phyloP scores from a whole-genome alignment of 2,888 invertebrate species.

The Crepidodera aurea region DNA sequence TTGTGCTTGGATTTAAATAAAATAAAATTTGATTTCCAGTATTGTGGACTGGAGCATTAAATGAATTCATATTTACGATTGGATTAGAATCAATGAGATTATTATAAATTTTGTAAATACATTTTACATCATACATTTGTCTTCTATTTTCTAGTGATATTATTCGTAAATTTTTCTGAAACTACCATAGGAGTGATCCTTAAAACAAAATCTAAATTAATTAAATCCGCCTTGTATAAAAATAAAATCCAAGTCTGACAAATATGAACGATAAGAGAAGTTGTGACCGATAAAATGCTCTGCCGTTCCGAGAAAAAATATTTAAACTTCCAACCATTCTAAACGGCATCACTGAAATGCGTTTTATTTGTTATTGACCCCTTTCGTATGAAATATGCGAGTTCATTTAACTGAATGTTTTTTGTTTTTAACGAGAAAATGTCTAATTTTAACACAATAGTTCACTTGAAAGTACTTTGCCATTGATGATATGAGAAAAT shows the following conservation, averaged over 20 bases:
- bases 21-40: too few species aligned
- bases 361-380: conserved; percentile 56
- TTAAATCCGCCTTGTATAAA: too few species aligned
- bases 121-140: too few species aligned
- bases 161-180: too few species aligned
- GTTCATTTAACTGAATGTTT: conserved; percentile 57
- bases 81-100: too few species aligned
- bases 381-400: conserved; percentile 55
- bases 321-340: conserved; percentile 42
- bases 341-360: conserved; percentile 36
- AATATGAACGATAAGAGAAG: conserved; percentile 47
- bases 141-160: too few species aligned
- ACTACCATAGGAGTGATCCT: too few species aligned
- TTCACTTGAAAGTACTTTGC: conserved; percentile 53
- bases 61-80: too few species aligned
- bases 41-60: too few species aligned
- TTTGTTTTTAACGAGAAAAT: conserved; percentile 47
- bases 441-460: conserved; percentile 57
- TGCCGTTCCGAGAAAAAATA: conserved; percentile 53
- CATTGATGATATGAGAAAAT: conserved; percentile 46
- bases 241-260: conserved; percentile 27
- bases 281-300: conserved; percentile 60
- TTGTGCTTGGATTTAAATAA: too few species aligned
- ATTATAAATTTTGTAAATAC: too few species aligned
- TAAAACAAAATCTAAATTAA: too few species aligned